phyloP scores from a whole-genome alignment of 1,140 invertebrate species.

The Bombus superbus region DNA sequence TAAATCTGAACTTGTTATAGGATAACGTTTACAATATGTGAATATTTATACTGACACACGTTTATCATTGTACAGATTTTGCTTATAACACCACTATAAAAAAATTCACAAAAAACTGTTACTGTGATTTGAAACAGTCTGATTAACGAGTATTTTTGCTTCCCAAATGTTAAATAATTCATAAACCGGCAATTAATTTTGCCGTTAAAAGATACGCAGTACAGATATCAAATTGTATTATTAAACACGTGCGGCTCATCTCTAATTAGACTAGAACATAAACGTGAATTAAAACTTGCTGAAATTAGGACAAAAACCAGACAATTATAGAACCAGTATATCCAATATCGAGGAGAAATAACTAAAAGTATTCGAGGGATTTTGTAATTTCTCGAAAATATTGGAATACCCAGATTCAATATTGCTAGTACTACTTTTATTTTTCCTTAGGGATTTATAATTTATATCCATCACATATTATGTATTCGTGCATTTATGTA shows the following conservation, averaged over 20 bases:
- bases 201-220: conserved; percentile 1
- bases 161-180: conserved; percentile 1
- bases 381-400: not conserved
- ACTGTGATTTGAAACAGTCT: not conserved
- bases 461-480: not conserved
- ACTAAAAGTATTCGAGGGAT: not conserved
- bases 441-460: not conserved
- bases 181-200: conserved; percentile 23
- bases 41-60: not conserved
- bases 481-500: not conserved
- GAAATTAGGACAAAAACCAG: not conserved
- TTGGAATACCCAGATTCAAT: not conserved
- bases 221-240: conserved; percentile 2
- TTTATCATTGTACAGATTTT: not conserved
- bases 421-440: not conserved
- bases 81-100: not conserved
- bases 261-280: not conserved
- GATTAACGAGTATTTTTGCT: not conserved
- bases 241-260: not conserved
- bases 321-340: not conserved
- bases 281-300: not conserved
- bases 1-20: not conserved
- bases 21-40: not conserved
- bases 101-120: not conserved
- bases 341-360: not conserved